Evolutionary conservation across 2,888 invertebrate genomes (phyloP).

Genomic region (Phaedon cochleariae): DNA sequence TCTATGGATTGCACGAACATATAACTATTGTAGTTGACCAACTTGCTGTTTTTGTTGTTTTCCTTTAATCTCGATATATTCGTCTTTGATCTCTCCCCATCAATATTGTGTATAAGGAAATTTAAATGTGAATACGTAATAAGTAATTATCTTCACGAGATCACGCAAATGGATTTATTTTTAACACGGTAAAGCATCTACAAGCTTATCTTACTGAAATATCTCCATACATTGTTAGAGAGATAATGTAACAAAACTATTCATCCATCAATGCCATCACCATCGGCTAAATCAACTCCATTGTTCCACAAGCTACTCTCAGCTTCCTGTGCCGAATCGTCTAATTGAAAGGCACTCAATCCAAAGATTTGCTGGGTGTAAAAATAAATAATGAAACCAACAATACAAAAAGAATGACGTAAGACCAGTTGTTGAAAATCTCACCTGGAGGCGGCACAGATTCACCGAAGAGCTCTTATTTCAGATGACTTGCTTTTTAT

Average conservation of each 20-base stretch:
- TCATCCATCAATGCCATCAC: constrained; percentile 32
- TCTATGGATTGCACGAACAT: too few relatives aligned
- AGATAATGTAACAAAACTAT: neutral
- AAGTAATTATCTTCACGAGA: too few relatives aligned
- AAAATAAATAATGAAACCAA: constrained; percentile 35
- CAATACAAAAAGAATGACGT: constrained; percentile 39
- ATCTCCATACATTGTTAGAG: neutral
- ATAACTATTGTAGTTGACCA: too few relatives aligned
- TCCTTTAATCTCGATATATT: too few relatives aligned
- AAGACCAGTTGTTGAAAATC: constrained; percentile 41
- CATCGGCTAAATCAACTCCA: constrained; percentile 16
- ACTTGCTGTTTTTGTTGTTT: too few relatives aligned
- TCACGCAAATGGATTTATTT: too few relatives aligned
- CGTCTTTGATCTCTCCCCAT: too few relatives aligned
- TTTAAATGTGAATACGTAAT: too few relatives aligned
- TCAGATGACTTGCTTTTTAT: constrained; percentile 48
- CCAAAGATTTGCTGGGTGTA: constrained; percentile 29
- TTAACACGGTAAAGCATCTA: too few relatives aligned
- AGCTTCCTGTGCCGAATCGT: constrained; percentile 32
- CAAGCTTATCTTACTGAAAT: neutral
- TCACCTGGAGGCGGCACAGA: constrained; percentile 23
- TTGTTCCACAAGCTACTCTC: constrained; percentile 22
- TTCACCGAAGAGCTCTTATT: constrained; percentile 42
- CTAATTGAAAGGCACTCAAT: constrained; percentile 35
- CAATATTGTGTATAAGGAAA: too few relatives aligned